phyloP scores from a whole-genome alignment of 2,797 vertebrate genomes.

The Microcaecilia unicolor region DNA sequence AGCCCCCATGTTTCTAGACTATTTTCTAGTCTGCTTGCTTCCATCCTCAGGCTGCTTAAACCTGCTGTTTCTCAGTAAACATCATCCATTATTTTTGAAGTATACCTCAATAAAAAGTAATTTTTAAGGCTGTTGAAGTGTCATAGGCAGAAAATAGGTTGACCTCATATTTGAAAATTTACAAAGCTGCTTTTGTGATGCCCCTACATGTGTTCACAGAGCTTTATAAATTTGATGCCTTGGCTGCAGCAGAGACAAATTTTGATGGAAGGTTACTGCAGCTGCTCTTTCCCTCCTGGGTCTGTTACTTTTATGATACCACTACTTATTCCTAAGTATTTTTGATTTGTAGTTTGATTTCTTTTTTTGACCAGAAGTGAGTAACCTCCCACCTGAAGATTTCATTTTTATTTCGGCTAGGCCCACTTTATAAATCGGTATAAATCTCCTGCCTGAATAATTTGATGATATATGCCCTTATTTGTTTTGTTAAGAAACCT shows the following conservation, averaged over 20 bases:
- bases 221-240: slow-evolving; percentile 12
- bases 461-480: too few species aligned
- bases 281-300: background rate
- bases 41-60: too few species aligned
- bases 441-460: too few species aligned
- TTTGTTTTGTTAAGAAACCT: too few species aligned
- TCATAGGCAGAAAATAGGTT: background rate
- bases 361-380: too few species aligned
- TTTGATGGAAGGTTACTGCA: slow-evolving; percentile 9
- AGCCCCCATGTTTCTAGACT: too few species aligned
- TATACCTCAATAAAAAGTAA: background rate
- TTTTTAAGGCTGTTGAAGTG: slow-evolving; percentile 1
- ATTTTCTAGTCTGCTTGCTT: too few species aligned
- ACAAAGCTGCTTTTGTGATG: background rate
- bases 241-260: slow-evolving; percentile 3
- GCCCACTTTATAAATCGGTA: too few species aligned
- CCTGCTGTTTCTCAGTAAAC: background rate
- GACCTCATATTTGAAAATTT: background rate
- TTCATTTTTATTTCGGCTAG: too few species aligned
- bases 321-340: background rate
- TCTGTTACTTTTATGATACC: background rate
- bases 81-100: background rate
- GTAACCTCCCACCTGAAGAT: too few species aligned
- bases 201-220: too few species aligned
- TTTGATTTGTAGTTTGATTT: background rate